These are phyloP conservation scores for Drosophila testacea DNA, from an alignment of 2,888 invertebrate genomes.

Conservation along the genomic window DNA sequence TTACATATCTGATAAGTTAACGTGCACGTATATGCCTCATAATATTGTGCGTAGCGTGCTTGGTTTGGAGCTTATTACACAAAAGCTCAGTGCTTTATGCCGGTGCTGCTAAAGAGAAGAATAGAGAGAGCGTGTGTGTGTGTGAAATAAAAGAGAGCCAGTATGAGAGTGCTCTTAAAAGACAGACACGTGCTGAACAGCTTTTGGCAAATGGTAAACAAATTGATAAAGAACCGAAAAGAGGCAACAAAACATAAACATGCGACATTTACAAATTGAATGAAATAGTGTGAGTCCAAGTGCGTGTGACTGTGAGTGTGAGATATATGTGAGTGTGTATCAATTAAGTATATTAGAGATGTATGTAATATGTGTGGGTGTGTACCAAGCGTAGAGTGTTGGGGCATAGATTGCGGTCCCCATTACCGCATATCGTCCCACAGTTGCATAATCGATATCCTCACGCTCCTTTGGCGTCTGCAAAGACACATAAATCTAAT, in stretches of 20 bases:
- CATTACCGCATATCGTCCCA: slow-evolving; percentile 88
- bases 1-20: slow-evolving; percentile 56
- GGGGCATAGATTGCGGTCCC: slow-evolving; percentile 88
- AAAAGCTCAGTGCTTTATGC: slow-evolving; percentile 66
- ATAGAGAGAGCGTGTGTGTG: slow-evolving; percentile 42
- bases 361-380: slow-evolving; percentile 44
- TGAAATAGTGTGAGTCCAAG: slow-evolving; percentile 21
- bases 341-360: slow-evolving; percentile 39
- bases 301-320: slow-evolving; percentile 13
- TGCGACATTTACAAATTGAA: slow-evolving; percentile 53
- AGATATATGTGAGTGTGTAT: slow-evolving; percentile 20
- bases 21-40: slow-evolving; percentile 69
- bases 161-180: slow-evolving; percentile 31
- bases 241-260: slow-evolving; percentile 54
- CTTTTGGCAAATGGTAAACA: slow-evolving; percentile 70
- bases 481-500: slow-evolving; percentile 53
- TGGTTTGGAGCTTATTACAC: slow-evolving; percentile 55
- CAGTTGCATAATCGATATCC: slow-evolving; percentile 86
- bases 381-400: slow-evolving; percentile 88
- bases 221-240: slow-evolving; percentile 61
- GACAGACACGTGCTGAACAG: slow-evolving; percentile 68
- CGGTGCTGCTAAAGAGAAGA: slow-evolving; percentile 70
- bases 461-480: slow-evolving; percentile 70
- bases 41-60: slow-evolving; percentile 70
- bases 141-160: slow-evolving; percentile 20